Evolutionary conservation across 1,140 invertebrate species (phyloP).

Genomic region (Temnothorax curvispinosus): DNA sequence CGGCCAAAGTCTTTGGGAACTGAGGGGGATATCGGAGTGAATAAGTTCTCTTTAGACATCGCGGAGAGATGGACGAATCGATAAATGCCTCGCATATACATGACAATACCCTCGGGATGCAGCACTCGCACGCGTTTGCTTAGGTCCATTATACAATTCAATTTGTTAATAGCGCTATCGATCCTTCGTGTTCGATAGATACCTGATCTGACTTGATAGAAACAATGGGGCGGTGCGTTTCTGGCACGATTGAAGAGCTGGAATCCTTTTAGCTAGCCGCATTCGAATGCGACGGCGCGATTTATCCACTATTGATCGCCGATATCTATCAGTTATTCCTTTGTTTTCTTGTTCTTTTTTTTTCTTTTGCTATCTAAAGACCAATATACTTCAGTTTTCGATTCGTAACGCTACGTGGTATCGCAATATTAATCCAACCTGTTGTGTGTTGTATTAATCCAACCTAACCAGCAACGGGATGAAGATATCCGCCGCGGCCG

Average conservation of each 20-base stretch:
- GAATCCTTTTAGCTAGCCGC: conserved; percentile 78
- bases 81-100: conserved; percentile 64
- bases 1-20: neutral
- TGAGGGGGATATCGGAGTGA: conserved; percentile 10
- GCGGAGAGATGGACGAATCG: conserved; percentile 35
- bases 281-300: conserved; percentile 36
- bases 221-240: conserved; percentile 76
- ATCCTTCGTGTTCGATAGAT: conserved; percentile 76
- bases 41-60: conserved; percentile 60
- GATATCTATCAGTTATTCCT: neutral
- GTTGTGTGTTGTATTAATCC: conserved; percentile 21
- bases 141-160: conserved; percentile 79
- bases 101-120: conserved; percentile 38
- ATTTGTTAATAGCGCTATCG: conserved; percentile 80
- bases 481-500: conserved; percentile 53
- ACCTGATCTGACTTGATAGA: conserved; percentile 64
- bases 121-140: conserved; percentile 21
- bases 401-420: conserved; percentile 34
- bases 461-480: neutral
- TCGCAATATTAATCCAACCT: conserved; percentile 23
- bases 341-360: neutral
- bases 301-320: conserved; percentile 25
- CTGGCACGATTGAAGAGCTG: conserved; percentile 51
- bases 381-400: conserved; percentile 13
- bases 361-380: conserved; percentile 3